Evolutionary conservation across 2,113 vertebrate genomes (phyloP), one percentile per base, ranked within the genome.

Genomic region (Rhinichthys klamathensis): DNA sequence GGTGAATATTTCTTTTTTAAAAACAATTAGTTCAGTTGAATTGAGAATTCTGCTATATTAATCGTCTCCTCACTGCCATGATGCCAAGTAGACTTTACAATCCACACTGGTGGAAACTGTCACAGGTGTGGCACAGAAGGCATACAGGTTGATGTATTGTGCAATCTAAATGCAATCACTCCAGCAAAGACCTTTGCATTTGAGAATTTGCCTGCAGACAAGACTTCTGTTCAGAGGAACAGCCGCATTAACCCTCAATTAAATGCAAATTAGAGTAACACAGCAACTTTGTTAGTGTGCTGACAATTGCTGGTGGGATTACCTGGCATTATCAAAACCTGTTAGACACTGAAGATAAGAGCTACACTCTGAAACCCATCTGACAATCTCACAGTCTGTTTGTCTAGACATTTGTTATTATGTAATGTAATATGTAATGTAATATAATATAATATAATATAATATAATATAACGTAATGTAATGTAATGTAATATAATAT

Each of bases 201-300:
- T 54, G 44, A 56, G 65, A 58, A 72, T 46, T 38, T 44, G 63
- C 44, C 54, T 84, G 80, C 41, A 81, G 73, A 58, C 27, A 9
- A 32, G n/a, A 67, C 38, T 70, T 44, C 25, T 84, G 56, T 76
- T 70, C 69, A 88, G 88, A 87, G 89, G 84, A 25, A 76, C 70
- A 44, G 35, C 84, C 51, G 85, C 88, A 88, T 89, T 91, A 89
- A 86, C 83, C 81, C 76, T 86, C 91, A 92, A 94, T 93, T 93
- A 93, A 92, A 89, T 84, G 85, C 58, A 77, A 91, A 92, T 93
- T 92, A 93, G 89, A 85, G 73, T 27, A 25, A 44, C 11, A 49
- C 41, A 49, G 74, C 16, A 9, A 76, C 65, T 80, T 63, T 27
- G 12, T 72, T 46, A 25, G 6, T 41, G 27, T n/a, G 51, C 44